Evolutionary conservation across 2,888 invertebrate species (phyloP), one percentile per base, ranked within the genome.

Genomic region (Cistogaster globosa): DNA sequence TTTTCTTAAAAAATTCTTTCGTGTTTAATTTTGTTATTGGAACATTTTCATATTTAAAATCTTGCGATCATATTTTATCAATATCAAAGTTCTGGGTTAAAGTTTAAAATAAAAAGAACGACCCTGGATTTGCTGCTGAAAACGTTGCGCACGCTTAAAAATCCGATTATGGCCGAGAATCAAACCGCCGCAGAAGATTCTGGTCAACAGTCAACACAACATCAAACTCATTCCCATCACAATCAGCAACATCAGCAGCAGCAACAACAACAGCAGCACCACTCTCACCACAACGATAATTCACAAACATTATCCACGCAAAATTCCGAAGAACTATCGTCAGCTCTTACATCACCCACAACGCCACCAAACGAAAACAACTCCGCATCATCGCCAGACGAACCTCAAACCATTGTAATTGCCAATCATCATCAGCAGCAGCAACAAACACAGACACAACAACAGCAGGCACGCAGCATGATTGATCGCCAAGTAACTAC

Each of bases 151-250:
- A 90, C 91, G 87, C 90, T 91, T 86, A 91, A 91, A 89, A 90
- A 88, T 87, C 91, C 91, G 90, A 92, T 91, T 90, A 92, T 92
- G 92, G 92, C 92, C 89, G 92, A 92, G 90, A 92, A 92, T 90
- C 92, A 92, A 89, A 92, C 91, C 84, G 92, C 91, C 85, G 91
- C 89, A 88, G 92, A 92, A 89, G 92, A 92, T 90, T 92, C 92
- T 88, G 92, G 92, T 88, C 91, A 92, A 86, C 90, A 90, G 88
- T 89, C 90, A 91, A 77, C 90, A 91, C 90, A 90, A 32, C 89
- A 90, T 57, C 89, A 91, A 36, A 90, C 89, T 22, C 89, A 88
- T 36, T 83, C 86, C 60, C 86, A 87, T 42, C 87, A 88, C 53
- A 84, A 84, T 57, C 87, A 85, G 12, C 88, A 88, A 53, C 88